Evolutionary conservation across 1,140 invertebrate species (phyloP), one percentile per base, ranked within the genome.

Genomic region (Carposina sasakii): DNA sequence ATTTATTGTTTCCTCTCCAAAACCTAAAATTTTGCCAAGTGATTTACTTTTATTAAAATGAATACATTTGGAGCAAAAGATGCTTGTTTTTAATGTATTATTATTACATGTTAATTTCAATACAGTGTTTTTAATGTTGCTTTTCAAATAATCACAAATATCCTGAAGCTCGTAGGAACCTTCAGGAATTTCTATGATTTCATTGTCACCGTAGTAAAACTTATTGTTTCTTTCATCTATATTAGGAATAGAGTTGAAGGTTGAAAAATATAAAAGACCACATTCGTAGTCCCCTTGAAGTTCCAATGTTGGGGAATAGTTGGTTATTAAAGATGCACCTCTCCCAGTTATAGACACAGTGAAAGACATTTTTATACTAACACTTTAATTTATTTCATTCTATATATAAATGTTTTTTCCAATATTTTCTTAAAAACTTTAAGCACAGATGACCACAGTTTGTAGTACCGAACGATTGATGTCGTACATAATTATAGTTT

Each of bases 31-130:
- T 19, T 24, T 9, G 13, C 42, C 31, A 48, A 36, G 28, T 39
- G 26, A 24, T 26, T 44, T 37, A 12, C 37, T 15, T 37, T 49
- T 44, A 12, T 40, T 22, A 22, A 54, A 54, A 34, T 63, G 37
- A 26, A 66, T 57, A 16, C 21, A 19, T 42, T 40, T 10, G n/a
- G 48, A 48, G 42, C 44, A 33, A 17, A 51, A 52, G n/a, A 67
- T 47, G 20, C 21, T 22, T 30, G n/a, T 13, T 54, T 54, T 53
- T 31, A 66, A 30, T 12, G 63, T 66, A 50, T 63, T 63, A 52
- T 54, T 52, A 48, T 66, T 63, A 5, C 31, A 28, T 23, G 10
- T 41, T 15, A 63, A 37, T 33, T 34, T 41, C 19, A 60, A 40
- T 24, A n/a, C 17, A 33, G 34, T 34, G n/a, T 48, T 23, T 21